Evolutionary conservation across 2,888 invertebrate genomes (phyloP), one percentile per base, ranked within the genome.

Genomic region (Drosophila quinaria): DNA sequence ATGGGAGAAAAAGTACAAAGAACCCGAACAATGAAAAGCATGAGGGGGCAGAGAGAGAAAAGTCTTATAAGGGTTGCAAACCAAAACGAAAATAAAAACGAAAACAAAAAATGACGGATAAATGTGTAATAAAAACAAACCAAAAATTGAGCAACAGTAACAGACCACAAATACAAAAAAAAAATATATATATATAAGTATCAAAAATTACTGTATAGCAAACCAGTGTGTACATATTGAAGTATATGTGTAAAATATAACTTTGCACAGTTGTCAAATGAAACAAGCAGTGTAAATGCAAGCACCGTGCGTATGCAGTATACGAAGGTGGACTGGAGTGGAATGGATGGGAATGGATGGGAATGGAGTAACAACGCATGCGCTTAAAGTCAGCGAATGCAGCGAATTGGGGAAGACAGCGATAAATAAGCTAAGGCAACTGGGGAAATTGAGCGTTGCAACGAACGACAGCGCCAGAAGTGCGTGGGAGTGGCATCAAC

Each of bases 11-110:
- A 44, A 41, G 68, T 54, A 47, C 42, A 67, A 60, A 62, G 13
- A 56, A 33, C 46, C 50, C 58, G 51, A 42, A 37, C 15, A 19
- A 46, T 11, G 35, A 4, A 19, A 4, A 19, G 17, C 33, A 44
- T 41, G 52, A 51, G n/a, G 17, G 8, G 55, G 11, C 31, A 47
- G 42, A 37, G 42, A 39, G 44, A 54, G 33, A 49, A 41, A 8
- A 25, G 33, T 19, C 39, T 17, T 13, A 47, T 61, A 54, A 46
- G 73, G 80, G 80, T 72, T 69, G 69, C 41, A 66, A 66, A 42
- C n/a, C 35, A 19, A 74, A 64, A 50, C 74, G 84, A 74, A 82
- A 76, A 84, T 84, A 73, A 79, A 81, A 63, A 75, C 55, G 56
- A 64, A 66, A 84, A 81, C 62, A 79, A 54, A 75, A 78, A 67